Conservation (phyloP, 1,140 invertebrate genomes). For the Pantala flavescens region DNA sequence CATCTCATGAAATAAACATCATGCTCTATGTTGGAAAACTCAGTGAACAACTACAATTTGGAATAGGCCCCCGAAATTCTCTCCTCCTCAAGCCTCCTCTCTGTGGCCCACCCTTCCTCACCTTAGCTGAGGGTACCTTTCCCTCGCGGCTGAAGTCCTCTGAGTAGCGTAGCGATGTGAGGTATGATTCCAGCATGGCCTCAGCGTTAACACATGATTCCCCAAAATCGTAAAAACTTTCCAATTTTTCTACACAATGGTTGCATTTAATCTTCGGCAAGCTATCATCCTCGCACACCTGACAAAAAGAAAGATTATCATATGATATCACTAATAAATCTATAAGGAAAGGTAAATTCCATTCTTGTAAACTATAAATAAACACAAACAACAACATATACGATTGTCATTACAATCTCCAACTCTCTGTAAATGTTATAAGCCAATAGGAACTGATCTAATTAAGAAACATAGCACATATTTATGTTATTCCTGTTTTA, state of each 20-base stretch:
- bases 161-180: conserved; percentile 46
- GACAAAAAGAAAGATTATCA: conserved; percentile 22
- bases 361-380: too few species aligned
- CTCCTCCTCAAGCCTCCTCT: conserved; percentile 6
- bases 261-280: conserved; percentile 59
- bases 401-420: too few species aligned
- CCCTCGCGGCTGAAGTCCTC: conserved; percentile 52
- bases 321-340: too few species aligned
- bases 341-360: too few species aligned
- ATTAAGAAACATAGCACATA: too few species aligned
- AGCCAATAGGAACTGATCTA: too few species aligned
- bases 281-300: conserved; percentile 56
- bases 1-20: too few species aligned
- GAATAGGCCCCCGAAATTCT: background rate
- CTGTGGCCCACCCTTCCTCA: background rate
- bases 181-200: conserved; percentile 53
- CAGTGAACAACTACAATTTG: background rate
- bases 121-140: conserved; percentile 34
- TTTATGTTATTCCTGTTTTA: too few species aligned
- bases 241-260: conserved; percentile 49
- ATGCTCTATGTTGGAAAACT: too few species aligned
- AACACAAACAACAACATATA: too few species aligned
- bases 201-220: conserved; percentile 55
- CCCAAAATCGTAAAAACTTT: conserved; percentile 48
- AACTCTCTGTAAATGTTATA: too few species aligned